A percentile compares a stretch with the other conserved stretches of the same genome.
Conservation (phyloP, 2,888 invertebrate species). For the Ramazzottius varieornatus region DNA sequence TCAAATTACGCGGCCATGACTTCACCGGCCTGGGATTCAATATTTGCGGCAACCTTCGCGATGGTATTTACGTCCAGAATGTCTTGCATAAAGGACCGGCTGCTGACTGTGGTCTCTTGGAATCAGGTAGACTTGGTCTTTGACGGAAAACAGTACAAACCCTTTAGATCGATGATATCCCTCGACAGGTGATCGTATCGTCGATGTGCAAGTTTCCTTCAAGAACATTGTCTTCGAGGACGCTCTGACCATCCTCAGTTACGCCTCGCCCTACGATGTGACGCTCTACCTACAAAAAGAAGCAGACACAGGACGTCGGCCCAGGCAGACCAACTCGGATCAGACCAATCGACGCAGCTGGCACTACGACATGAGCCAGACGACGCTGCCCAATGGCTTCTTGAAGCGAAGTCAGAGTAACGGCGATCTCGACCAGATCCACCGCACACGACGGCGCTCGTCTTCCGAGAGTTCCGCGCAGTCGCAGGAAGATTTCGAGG, state of each 20-base stretch:
- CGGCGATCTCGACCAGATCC: slow-evolving; percentile 41
- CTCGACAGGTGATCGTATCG: slow-evolving; percentile 63
- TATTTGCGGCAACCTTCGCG: slow-evolving; percentile 63
- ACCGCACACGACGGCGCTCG: no score
- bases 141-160: neutral
- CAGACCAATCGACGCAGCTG: neutral
- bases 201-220: slow-evolving; percentile 58
- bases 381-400: neutral
- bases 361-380: neutral
- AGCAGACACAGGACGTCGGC: neutral
- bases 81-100: slow-evolving; percentile 63
- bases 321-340: neutral
- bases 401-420: slow-evolving; percentile 44
- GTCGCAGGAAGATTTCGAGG: no score
- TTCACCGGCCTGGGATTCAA: slow-evolving; percentile 64
- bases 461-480: neutral
- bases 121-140: neutral
- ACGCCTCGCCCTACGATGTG: slow-evolving; percentile 68
- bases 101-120: slow-evolving; percentile 41
- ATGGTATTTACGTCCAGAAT: slow-evolving; percentile 64
- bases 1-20: slow-evolving; percentile 43
- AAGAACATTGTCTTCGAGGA: slow-evolving; percentile 67
- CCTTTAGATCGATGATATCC: neutral
- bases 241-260: slow-evolving; percentile 58
- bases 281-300: slow-evolving; percentile 7